Base-by-base conservation (phyloP, 1,140 invertebrate species). In the Drosophila serrata region DNA sequence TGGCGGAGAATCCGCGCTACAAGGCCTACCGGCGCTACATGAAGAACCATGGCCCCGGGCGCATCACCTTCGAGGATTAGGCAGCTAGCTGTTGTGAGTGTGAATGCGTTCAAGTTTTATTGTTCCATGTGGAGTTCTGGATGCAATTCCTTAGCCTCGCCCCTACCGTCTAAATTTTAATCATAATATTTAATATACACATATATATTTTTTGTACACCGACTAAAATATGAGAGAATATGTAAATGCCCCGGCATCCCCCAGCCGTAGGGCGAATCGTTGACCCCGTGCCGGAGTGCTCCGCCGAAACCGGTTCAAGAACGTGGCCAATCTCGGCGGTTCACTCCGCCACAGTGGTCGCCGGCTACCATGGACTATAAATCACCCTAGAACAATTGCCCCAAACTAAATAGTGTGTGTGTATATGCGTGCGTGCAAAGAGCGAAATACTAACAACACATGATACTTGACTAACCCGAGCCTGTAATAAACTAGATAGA, bases 1-100 rank as follows among this genome's bases (percentile, higher is more conserved):
- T 97, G 80, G 96, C 96, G 11, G 95, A 96, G 92, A 96, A 94
- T 93, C 95, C 95, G 45, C 94, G 95, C 84, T 96, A 96, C 86
- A 97, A 97, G 93, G 95, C 96, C 61, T 97, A 97, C 80, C 93
- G 96, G 67, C 93, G 97, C 61, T 97, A 96, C 91, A 95, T 97
- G 92, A 97, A 96, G 91, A 96, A 96, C 78, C 96, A 97, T 92
- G 96, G 96, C 3, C 94, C 95, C 6, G 95, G 96, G 1, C 93
- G 96, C 76, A 96, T 97, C 93, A 96, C 96, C 27, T 97, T 97
- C 93, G 96, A 97, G 90, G 96, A 97, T 49, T 88, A 88, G 72
- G 6, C 22, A 45, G 13, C 19, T 1, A 22, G 40, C 51, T 51
- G 49, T 4, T 51, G 27, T 48, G 45, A 24, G 22, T 1, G 24